Conservation (phyloP, 2,797 vertebrate genomes). For the Eremophila alpestris region DNA sequence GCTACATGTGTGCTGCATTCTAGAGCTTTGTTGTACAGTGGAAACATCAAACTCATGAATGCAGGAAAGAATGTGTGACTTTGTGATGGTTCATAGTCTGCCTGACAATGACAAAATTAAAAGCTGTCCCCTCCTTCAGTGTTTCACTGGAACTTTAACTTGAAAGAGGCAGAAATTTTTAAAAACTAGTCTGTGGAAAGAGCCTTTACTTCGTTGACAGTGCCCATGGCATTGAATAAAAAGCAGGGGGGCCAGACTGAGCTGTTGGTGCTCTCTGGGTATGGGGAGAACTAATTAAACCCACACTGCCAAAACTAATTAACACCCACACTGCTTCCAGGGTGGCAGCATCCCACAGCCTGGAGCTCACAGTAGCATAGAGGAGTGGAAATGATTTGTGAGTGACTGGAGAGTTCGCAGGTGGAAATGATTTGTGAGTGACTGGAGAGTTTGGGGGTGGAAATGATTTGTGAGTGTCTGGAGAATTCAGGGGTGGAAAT, state of each 20-base stretch:
- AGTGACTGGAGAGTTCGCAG: background rate
- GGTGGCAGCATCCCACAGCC: background rate
- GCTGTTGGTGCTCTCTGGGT: background rate
- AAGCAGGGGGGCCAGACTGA: background rate
- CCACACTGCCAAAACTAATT: background rate
- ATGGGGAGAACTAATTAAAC: background rate
- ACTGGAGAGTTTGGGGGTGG: background rate
- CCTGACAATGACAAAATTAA: background rate
- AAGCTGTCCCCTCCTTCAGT: background rate
- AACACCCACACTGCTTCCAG: background rate
- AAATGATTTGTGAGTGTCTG: background rate
- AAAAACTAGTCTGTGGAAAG: background rate
- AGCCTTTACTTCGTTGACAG: background rate
- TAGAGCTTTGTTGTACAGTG: background rate
- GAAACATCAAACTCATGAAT: background rate
- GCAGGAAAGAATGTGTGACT: background rate
- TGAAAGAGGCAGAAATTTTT: background rate
- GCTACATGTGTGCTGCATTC: accelerated
- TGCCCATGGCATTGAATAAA: accelerated
- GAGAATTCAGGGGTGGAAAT: background rate
- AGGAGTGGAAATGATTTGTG: background rate
- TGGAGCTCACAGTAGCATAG: accelerated
- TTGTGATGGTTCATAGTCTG: background rate
- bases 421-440: background rate
- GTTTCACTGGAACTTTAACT: background rate